Evolutionary conservation across 2,888 invertebrate species (phyloP), one percentile per base, ranked within the genome.

Genomic region (Apodemia duryi): DNA sequence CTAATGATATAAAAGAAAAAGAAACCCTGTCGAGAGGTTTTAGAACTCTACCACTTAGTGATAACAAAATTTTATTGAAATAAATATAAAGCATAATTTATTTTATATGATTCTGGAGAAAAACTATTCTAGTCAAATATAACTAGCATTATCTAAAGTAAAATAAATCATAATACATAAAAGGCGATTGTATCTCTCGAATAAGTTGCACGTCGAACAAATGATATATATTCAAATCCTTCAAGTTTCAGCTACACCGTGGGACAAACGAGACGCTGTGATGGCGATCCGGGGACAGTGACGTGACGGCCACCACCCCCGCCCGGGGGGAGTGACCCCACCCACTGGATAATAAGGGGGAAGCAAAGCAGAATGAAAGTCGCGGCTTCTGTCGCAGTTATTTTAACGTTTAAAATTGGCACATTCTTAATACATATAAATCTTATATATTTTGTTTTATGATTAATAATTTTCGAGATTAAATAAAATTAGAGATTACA

Each of bases 281-380:
- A 85, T 82, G 86, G 85, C 85, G 86, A 84, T 82, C 79, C 81
- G 74, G 83, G 86, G 90, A 90, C 89, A 90, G 88, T 91, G 91
- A 91, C 89, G 90, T 88, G 90, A 91, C 89, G 78, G 75, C 75
- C 77, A 74, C 73, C 68, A 70, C 74, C 74, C 73, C 68, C 71
- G 73, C 64, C 68, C 74, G 78, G 80, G 79, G 77, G 80, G 80
- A 80, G 80, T 84, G 84, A 83, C 84, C 83, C 84, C 85, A 83
- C 75, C 78, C 79, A 29, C 4, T 70, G 83, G 85, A 84, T 87
- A 88, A 88, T 88, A 87, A 88, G 88, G 86, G 85, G 84, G 86
- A 78, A 80, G 81, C 29, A 32, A 62, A 32, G 62, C 73, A 74
- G 77, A 73, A 75, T 71, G 79, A 79, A 83, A 83, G 79, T 83